Base-by-base conservation (phyloP, 1,140 invertebrate genomes). In the Heliconius hermathena region DNA sequence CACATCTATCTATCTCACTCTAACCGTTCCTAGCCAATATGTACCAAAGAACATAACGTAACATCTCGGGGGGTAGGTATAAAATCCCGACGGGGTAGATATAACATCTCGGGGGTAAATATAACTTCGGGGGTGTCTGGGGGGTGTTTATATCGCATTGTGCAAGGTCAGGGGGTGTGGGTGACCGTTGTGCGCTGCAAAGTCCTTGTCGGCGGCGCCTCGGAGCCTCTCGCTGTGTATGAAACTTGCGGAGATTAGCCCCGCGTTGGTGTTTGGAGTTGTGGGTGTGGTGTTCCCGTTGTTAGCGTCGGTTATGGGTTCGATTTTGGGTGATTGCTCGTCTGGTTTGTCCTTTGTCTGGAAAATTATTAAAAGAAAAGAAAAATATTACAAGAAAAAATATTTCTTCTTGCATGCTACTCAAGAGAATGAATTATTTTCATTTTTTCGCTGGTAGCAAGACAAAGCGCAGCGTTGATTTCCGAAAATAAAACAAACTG, bases 101-200 rank as follows among this genome's bases (percentile, higher is more conserved):
- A 57, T 57, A 57, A 22, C 22, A 22, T 22, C 3, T 57, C 54
- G 52, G 54, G 54, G 52, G 41, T 16, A 16, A 46, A 46, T 46
- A 16, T 46, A 46, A 46, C n/a, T 60, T 22, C 3, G 22, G 57
- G 57, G 57, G 22, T 26, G 11, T 60, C 57, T n/a, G 57, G n/a
- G 54, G 26, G 26, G 60, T 66, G 26, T 49, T 89, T 93, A 94
- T 81, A 94, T 93, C 41, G 92, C 92, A 76, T 94, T 94, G 38
- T 91, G 92, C 81, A 94, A 76, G 71, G 91, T 94, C 9, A 94
- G 82, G 74, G 92, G 92, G 74, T 94, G 92, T 6, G 79, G 81
- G 77, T 87, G 84, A 0, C 85, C 92, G 84, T 93, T 93, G 88
- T 94, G 92, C 88, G 92, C 83, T 1, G 89, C 84, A 87, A 90